Conservation (phyloP, 2,113 vertebrate species). For the Aegithalos caudatus region DNA sequence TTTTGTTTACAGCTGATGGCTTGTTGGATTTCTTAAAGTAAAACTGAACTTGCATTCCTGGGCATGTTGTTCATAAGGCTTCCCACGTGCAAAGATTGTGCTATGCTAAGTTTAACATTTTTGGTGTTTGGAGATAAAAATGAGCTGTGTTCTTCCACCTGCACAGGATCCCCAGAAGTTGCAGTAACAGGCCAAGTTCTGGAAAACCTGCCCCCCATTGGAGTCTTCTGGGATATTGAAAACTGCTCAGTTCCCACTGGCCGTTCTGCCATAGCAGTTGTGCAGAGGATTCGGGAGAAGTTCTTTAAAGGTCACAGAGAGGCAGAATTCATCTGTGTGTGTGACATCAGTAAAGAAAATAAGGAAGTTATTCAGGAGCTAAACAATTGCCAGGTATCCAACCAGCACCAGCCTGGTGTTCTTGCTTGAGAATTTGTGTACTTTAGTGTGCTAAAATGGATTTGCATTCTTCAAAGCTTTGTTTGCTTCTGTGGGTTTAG, state of each 20-base stretch:
- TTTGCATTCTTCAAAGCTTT: background rate
- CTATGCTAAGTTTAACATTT: background rate
- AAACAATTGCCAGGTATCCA: slow-evolving; percentile 95
- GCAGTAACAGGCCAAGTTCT: slow-evolving; percentile 73
- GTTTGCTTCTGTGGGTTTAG: background rate
- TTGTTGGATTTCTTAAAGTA: background rate
- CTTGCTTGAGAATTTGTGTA: background rate
- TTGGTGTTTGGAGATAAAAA: background rate
- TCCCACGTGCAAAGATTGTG: background rate
- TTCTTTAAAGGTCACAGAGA: slow-evolving; percentile 97
- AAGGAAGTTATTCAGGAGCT: slow-evolving; percentile 98
- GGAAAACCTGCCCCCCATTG: slow-evolving; percentile 92
- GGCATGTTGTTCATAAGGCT: background rate
- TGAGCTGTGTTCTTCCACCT: slow-evolving; percentile 11
- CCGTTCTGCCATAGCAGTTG: slow-evolving; percentile 89
- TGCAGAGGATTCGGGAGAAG: slow-evolving; percentile 88
- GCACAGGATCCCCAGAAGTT: slow-evolving; percentile 83
- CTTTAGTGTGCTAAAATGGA: background rate
- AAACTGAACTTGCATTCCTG: background rate
- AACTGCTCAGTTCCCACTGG: slow-evolving; percentile 94
- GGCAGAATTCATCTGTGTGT: slow-evolving; percentile 98
- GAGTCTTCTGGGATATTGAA: slow-evolving; percentile 99
- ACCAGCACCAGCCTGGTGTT: background rate
- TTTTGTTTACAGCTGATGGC: background rate
- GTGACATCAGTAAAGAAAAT: slow-evolving; percentile 97